Evolutionary conservation across 1,140 invertebrate genomes (phyloP).

Genomic region (Coelopa frigida): DNA sequence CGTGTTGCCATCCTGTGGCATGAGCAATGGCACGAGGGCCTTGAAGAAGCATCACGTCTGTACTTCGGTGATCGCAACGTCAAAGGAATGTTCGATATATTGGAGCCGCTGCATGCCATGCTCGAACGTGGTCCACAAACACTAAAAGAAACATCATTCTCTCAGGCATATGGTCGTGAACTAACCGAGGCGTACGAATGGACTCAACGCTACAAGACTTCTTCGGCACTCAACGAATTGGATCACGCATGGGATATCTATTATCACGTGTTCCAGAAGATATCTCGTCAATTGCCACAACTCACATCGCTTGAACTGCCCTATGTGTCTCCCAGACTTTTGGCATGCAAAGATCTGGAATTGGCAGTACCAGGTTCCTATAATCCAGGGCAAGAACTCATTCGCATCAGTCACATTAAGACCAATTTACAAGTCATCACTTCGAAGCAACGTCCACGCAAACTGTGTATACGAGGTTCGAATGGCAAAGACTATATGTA

Average conservation of each 20-base stretch:
- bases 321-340: slow-evolving; percentile 89
- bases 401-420: slow-evolving; percentile 84
- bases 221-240: slow-evolving; percentile 79
- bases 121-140: slow-evolving; percentile 91
- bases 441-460: slow-evolving; percentile 94
- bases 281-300: slow-evolving; percentile 88
- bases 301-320: slow-evolving; percentile 84
- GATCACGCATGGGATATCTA: slow-evolving; percentile 99
- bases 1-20: slow-evolving; percentile 98
- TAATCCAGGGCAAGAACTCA: slow-evolving; percentile 61
- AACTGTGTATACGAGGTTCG: slow-evolving; percentile 86
- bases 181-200: slow-evolving; percentile 89
- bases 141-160: slow-evolving; percentile 94
- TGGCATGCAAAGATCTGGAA: slow-evolving; percentile 84
- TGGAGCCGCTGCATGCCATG: slow-evolving; percentile 93
- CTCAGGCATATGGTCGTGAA: slow-evolving; percentile 91
- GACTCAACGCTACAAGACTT: slow-evolving; percentile 81
- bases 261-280: slow-evolving; percentile 94
- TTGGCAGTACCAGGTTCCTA: slow-evolving; percentile 95
- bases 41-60: slow-evolving; percentile 93
- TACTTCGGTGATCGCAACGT: slow-evolving; percentile 96
- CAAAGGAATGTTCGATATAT: slow-evolving; percentile 89
- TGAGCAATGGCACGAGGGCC: slow-evolving; percentile 96
- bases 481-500: slow-evolving; percentile 99
- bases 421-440: slow-evolving; percentile 82